Evolutionary conservation across 2,113 vertebrate genomes (phyloP), one percentile per base, ranked within the genome.

Genomic region (Urocolius indicus): DNA sequence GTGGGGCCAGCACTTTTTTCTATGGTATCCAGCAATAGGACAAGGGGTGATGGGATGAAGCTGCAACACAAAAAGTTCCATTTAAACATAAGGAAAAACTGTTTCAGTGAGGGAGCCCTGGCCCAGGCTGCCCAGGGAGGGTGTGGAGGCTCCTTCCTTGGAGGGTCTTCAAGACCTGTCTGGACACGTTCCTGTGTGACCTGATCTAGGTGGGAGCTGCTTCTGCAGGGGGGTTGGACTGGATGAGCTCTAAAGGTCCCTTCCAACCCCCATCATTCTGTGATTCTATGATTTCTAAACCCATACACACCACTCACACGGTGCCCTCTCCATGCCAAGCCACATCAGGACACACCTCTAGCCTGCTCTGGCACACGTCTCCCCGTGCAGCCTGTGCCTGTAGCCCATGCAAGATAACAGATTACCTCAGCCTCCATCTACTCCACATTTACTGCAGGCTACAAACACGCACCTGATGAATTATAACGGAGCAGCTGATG

Each of bases 401-500:
- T 45, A 75, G 81, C 62, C 51, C 4, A 30, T 20, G 45, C 18
- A 26, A 49, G 77, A 18, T 1, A 85, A 24, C 68, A 54, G 41
- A n/a, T 19, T 63, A 67, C 48, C 79, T 32, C 89, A 68, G 6
- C 45, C 48, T 74, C 67, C 66, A 1, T 62, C 59, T 19, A 45
- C 90, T 74, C 46, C 73, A 14, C 23, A 2, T 26, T 68, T 18
- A 2, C 36, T 7, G 36, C 87, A 18, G 11, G 81, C 84, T 55
- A 45, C 66, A 46, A 72, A 54, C 72, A 48, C 1, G 4, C 90
- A 34, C 45, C 81, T 59, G 84, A 77, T 10, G 66, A 29, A 67
- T 85, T 8, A 32, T 19, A 32, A 54, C 21, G 2, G 93, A 88
- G 90, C 95, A 94, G 90, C 83, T 95, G 92, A 84, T 5, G 89